Conservation (phyloP, 2,888 invertebrate genomes). For the Aporophyla nigra region DNA sequence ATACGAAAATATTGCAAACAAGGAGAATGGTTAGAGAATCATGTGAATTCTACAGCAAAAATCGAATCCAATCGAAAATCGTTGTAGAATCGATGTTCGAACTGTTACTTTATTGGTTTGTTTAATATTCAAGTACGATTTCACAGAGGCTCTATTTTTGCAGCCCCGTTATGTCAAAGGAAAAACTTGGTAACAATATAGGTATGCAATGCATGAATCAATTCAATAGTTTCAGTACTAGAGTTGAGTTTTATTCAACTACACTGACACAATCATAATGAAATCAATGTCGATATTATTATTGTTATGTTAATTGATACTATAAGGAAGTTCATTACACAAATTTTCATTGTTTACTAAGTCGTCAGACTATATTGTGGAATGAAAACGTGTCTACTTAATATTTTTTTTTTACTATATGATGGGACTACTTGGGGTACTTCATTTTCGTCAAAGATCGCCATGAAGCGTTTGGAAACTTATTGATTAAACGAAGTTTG, state of each 20-base stretch:
- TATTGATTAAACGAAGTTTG: not conserved
- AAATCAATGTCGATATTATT: constrained; percentile 16
- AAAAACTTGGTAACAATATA: not conserved
- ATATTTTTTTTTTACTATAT: not conserved
- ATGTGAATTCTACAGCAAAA: not conserved
- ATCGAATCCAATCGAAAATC: too few relatives aligned
- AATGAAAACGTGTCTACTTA: not conserved
- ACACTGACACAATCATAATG: constrained; percentile 8
- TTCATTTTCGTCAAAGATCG: not conserved
- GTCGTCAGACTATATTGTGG: constrained; percentile 2
- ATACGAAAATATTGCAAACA: constrained; percentile 15
- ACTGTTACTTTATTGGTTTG: not conserved
- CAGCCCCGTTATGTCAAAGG: not conserved
- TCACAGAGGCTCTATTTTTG: constrained; percentile 7
- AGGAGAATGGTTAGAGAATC: constrained; percentile 1
- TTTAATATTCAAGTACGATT: constrained; percentile 10
- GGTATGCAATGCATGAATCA: constrained; percentile 13
- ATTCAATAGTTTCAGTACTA: constrained; percentile 19
- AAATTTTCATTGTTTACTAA: constrained; percentile 18
- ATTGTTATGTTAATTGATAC: constrained; percentile 28
- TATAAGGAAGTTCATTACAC: constrained; percentile 28
- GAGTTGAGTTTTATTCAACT: constrained; percentile 45
- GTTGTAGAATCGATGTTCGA: not conserved
- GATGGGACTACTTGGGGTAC: not conserved
- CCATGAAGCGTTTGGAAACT: not conserved